A percentile compares a stretch with the other conserved stretches of the same genome.
Evolutionary conservation across 2,888 invertebrate species (phyloP).

Genomic region (Stenichneumon culpator): DNA sequence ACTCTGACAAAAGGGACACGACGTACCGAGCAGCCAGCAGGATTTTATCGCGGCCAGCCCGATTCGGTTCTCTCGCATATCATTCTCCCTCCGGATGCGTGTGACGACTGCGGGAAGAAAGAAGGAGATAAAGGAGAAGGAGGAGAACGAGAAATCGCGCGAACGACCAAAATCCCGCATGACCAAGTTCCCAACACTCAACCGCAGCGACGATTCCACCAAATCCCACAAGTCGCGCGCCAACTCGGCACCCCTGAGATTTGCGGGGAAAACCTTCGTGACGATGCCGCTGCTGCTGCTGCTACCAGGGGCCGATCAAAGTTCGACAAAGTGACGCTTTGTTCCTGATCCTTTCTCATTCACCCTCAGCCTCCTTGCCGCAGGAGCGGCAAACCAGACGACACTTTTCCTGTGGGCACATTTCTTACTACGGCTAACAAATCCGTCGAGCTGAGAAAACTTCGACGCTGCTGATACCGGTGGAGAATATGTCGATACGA

Average conservation of each 20-base stretch:
- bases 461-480: slow-evolving; percentile 58
- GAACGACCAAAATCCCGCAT: slow-evolving; percentile 47
- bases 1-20: slow-evolving; percentile 12
- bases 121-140: not conserved
- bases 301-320: slow-evolving; percentile 63
- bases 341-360: slow-evolving; percentile 63
- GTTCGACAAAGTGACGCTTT: slow-evolving; percentile 71
- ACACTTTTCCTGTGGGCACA: slow-evolving; percentile 13
- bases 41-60: slow-evolving; percentile 53
- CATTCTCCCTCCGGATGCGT: slow-evolving; percentile 22
- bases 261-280: slow-evolving; percentile 71
- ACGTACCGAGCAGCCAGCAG: slow-evolving; percentile 16
- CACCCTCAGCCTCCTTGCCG: slow-evolving; percentile 13
- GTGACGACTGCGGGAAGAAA: slow-evolving; percentile 36
- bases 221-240: slow-evolving; percentile 77
- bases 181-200: slow-evolving; percentile 69
- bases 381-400: slow-evolving; percentile 39
- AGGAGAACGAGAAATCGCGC: slow-evolving; percentile 27
- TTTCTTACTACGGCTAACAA: slow-evolving; percentile 35
- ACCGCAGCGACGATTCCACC: slow-evolving; percentile 67
- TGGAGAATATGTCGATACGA: slow-evolving; percentile 52
- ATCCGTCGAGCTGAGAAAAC: slow-evolving; percentile 50
- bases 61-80: not conserved
- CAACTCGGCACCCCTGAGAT: slow-evolving; percentile 74
- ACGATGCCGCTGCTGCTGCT: slow-evolving; percentile 65